Evolutionary conservation across 2,888 invertebrate species (phyloP).

Genomic region (Tetramorium bicarinatum): DNA sequence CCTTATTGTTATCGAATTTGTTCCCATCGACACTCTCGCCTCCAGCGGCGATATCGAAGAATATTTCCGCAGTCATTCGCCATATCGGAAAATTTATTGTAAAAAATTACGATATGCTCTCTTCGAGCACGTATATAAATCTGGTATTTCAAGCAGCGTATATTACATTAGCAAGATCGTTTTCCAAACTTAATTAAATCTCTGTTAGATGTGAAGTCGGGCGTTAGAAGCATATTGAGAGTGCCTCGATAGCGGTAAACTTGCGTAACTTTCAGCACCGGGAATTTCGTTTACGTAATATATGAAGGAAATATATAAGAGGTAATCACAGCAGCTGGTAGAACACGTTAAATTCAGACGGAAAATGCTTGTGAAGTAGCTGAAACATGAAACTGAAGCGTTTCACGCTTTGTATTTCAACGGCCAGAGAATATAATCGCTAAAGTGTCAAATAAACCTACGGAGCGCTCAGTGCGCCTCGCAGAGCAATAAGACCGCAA

Average conservation of each 20-base stretch:
- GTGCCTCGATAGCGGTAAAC: conserved; percentile 41
- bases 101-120: conserved; percentile 13
- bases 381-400: conserved; percentile 31
- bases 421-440: conserved; percentile 38
- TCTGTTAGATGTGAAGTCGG: conserved; percentile 36
- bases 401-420: conserved; percentile 35
- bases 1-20: conserved; percentile 56
- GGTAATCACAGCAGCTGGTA: conserved; percentile 48
- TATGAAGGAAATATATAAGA: conserved; percentile 46
- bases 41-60: neutral
- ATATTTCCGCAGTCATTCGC: too few species aligned
- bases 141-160: conserved; percentile 12
- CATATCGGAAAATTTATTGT: conserved; percentile 3
- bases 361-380: conserved; percentile 30
- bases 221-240: conserved; percentile 33
- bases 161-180: conserved; percentile 25
- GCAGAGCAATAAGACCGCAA: conserved; percentile 17
- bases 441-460: conserved; percentile 42
- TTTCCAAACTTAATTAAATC: conserved; percentile 51
- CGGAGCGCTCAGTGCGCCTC: neutral
- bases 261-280: conserved; percentile 43
- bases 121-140: neutral
- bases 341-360: conserved; percentile 40
- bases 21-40: neutral
- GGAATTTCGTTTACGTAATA: conserved; percentile 53